Percentiles rank a stretch among this genome's conserved stretches.
These are phyloP conservation scores for Sesamia inferens DNA, from an alignment of 2,888 invertebrate species.

Conservation along the genomic window DNA sequence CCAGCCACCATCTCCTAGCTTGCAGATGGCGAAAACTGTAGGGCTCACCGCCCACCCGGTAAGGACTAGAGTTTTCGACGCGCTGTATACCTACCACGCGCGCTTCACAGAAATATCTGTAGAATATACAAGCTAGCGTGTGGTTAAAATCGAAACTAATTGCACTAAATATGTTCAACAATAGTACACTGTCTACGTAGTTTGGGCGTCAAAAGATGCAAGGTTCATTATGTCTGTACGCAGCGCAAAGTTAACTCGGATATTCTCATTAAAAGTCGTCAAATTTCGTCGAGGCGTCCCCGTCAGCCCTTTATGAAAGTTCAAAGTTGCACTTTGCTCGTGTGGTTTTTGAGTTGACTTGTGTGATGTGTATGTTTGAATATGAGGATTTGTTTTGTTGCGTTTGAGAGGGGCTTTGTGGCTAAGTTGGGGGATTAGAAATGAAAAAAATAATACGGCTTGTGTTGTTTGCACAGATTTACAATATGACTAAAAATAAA, in stretches of 20 bases:
- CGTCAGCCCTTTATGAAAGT: conserved; percentile 54
- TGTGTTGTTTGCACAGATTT: not conserved
- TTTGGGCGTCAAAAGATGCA: too few species aligned
- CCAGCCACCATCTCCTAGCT: too few species aligned
- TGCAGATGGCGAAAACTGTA: too few species aligned
- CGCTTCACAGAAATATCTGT: too few species aligned
- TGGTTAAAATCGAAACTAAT: not conserved
- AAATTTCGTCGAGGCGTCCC: conserved; percentile 64
- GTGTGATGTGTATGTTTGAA: conserved; percentile 42
- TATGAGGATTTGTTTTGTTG: conserved; percentile 26
- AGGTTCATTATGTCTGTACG: conserved; percentile 16
- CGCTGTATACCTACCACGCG: too few species aligned
- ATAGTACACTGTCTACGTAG: not conserved
- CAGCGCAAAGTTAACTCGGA: conserved; percentile 50
- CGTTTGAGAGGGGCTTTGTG: not conserved
- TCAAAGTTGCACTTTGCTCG: conserved; percentile 39
- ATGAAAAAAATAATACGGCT: not conserved
- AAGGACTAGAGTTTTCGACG: too few species aligned
- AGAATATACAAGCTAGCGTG: not conserved
- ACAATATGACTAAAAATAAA: not conserved
- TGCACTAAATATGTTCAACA: not conserved
- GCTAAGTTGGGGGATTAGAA: conserved; percentile 13
- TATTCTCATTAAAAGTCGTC: conserved; percentile 79
- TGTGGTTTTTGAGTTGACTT: conserved; percentile 48
- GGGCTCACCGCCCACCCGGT: too few species aligned